These are phyloP conservation scores for Argyresthia goedartella DNA, from an alignment of 2,888 invertebrate species.

Conservation along the genomic window DNA sequence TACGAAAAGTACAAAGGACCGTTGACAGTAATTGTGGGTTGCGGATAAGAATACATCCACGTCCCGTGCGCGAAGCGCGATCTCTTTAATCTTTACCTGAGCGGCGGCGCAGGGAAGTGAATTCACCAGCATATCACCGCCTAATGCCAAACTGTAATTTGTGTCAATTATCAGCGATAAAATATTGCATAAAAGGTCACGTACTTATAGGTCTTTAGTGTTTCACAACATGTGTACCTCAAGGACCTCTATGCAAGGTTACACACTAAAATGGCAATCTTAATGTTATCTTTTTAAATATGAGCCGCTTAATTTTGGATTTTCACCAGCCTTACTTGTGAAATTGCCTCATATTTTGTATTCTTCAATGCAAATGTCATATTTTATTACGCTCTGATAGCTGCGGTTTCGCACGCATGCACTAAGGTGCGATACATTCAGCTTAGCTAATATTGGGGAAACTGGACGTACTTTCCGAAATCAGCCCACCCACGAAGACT, in stretches of 20 bases:
- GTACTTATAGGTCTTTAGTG: background rate
- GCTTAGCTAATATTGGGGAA: too few relatives aligned
- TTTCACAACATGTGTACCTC: constrained; percentile 48
- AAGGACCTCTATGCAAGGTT: constrained; percentile 58
- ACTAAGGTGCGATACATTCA: too few relatives aligned
- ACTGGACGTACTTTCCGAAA: too few relatives aligned
- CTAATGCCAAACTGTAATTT: constrained; percentile 34
- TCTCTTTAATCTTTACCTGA: constrained; percentile 28
- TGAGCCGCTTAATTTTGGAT: constrained; percentile 24
- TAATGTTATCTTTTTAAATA: constrained; percentile 44
- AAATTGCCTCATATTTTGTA: background rate
- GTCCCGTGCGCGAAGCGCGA: background rate
- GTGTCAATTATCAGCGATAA: constrained; percentile 21
- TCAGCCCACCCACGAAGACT: too few relatives aligned
- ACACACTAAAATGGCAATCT: constrained; percentile 59
- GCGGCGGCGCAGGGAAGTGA: constrained; percentile 7
- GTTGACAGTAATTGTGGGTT: constrained; percentile 8
- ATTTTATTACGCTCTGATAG: too few relatives aligned
- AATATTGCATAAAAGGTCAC: constrained; percentile 5
- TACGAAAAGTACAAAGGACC: constrained; percentile 29
- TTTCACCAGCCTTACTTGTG: constrained; percentile 23
- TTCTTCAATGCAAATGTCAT: too few relatives aligned
- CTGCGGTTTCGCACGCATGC: too few relatives aligned
- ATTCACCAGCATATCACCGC: constrained; percentile 5
- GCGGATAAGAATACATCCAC: background rate